Evolutionary conservation across 2,797 vertebrate genomes (phyloP).

Genomic region (Poecilia picta): DNA sequence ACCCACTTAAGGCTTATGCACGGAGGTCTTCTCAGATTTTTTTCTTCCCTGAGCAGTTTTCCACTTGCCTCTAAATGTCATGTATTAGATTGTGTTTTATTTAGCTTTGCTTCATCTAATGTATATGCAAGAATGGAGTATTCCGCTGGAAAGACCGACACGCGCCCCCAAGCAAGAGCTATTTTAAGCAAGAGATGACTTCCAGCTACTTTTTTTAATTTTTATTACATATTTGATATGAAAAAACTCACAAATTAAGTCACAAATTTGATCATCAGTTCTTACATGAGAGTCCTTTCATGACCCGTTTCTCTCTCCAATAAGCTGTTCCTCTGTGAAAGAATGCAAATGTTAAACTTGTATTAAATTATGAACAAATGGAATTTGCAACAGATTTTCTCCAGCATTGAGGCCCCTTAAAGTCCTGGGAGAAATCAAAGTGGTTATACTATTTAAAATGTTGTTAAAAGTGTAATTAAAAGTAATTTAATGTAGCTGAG

Average conservation of each 20-base stretch:
- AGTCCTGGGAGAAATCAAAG: background rate
- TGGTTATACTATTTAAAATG: background rate
- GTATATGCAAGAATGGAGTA: background rate
- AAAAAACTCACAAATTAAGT: background rate
- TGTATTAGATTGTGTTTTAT: background rate
- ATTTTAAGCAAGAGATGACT: background rate
- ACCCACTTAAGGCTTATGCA: conserved; percentile 12
- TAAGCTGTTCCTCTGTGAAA: background rate
- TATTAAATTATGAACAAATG: background rate
- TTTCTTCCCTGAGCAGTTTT: background rate
- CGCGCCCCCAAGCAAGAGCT: background rate
- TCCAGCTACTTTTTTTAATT: background rate
- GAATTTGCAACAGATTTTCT: background rate
- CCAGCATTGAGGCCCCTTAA: background rate
- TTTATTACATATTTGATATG: background rate
- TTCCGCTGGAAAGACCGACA: background rate
- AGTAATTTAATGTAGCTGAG: background rate
- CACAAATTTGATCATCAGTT: background rate
- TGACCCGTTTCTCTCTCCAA: background rate
- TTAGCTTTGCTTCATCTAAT: background rate
- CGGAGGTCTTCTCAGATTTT: conserved; percentile 5
- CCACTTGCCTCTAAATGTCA: conserved; percentile 6
- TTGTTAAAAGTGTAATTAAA: no score
- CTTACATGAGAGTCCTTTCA: background rate
- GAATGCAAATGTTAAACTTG: background rate